A percentile compares a stretch with the other conserved stretches of the same genome.
phyloP scores from a whole-genome alignment of 2,113 vertebrate genomes.

The Gambusia holbrooki region DNA sequence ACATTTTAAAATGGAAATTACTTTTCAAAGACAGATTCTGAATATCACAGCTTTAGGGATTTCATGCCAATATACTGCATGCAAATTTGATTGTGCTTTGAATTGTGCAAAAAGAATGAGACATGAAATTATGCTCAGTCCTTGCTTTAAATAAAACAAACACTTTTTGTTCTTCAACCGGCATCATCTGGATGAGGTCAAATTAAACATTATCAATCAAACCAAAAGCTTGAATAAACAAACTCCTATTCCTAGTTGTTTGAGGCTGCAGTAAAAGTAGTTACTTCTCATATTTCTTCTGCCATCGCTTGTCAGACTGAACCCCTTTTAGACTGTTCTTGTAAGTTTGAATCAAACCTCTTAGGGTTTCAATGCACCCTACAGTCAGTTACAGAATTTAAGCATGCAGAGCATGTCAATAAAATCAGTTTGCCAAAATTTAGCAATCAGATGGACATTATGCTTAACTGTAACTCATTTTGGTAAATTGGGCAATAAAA shows the following conservation, averaged over 20 bases:
- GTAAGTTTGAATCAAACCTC: no score
- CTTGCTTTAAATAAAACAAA: background rate
- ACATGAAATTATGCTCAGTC: background rate
- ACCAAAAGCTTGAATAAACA: background rate
- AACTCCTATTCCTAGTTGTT: background rate
- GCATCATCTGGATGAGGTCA: background rate
- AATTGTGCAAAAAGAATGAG: background rate
- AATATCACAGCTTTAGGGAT: conserved; percentile 31
- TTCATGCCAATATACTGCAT: conserved; percentile 13
- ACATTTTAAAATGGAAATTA: conserved; percentile 34
- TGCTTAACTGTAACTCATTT: no score
- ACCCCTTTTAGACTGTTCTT: no score
- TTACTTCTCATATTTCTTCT: no score
- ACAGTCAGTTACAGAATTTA: no score
- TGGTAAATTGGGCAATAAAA: no score
- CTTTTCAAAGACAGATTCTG: conserved; percentile 10
- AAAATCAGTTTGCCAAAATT: no score
- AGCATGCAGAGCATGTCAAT: no score
- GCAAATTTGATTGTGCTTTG: conserved; percentile 1
- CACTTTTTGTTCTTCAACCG: background rate
- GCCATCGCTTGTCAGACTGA: no score
- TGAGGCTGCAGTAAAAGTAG: background rate
- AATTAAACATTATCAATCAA: background rate
- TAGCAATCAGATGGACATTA: no score
- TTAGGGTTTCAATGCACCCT: no score